Conservation (phyloP, 2,113 vertebrate species). For the Zingel zingel region DNA sequence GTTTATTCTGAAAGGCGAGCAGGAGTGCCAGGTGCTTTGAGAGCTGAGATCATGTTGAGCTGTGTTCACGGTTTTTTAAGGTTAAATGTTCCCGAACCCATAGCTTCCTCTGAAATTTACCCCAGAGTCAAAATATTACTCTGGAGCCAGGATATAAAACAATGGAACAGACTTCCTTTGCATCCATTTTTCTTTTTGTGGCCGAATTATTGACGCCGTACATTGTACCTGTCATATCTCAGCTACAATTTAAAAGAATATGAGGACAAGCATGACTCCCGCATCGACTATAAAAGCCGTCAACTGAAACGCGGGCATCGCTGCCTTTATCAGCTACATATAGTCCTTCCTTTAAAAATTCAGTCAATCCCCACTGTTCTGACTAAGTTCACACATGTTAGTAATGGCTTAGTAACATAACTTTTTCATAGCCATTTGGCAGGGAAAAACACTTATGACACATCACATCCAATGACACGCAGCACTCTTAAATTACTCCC, state of each 20-base stretch:
- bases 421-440: slow-evolving; percentile 45
- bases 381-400: slow-evolving; percentile 27
- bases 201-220: slow-evolving; percentile 2
- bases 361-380: slow-evolving; percentile 26
- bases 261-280: slow-evolving; percentile 17
- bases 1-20: slow-evolving; percentile 21
- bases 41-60: background rate
- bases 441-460: slow-evolving; percentile 45
- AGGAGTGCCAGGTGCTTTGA: slow-evolving; percentile 17
- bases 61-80: background rate
- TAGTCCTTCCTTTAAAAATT: slow-evolving; percentile 24
- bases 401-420: slow-evolving; percentile 28
- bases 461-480: slow-evolving; percentile 50
- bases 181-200: slow-evolving; percentile 8
- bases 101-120: slow-evolving; percentile 27
- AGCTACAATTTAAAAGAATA: background rate
- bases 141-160: slow-evolving; percentile 50
- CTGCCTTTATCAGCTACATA: slow-evolving; percentile 18
- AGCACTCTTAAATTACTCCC: slow-evolving; percentile 51
- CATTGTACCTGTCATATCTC: background rate
- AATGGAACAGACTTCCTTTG: slow-evolving; percentile 46
- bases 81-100: slow-evolving; percentile 35
- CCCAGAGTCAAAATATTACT: slow-evolving; percentile 7
- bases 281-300: background rate
- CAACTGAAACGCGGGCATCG: background rate